Percentiles rank a stretch among this genome's conserved stretches.
phyloP scores from a whole-genome alignment of 53 echinoderm and acorn worm genomes.

The Patiria pectinifera region DNA sequence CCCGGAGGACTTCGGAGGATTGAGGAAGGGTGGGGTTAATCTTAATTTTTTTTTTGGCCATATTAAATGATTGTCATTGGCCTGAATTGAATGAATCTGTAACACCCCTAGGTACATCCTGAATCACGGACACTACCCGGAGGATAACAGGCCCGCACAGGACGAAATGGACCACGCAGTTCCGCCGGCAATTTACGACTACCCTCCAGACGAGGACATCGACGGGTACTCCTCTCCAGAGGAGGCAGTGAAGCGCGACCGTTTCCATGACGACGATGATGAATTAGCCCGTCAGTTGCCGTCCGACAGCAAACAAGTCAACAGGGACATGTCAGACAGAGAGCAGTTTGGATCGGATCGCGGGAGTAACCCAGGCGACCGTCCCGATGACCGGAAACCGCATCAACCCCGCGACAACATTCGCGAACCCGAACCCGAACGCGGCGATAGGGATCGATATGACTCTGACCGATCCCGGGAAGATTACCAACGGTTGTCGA shows the following conservation, averaged over 20 bases:
- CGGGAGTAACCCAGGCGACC: background rate
- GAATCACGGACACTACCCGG: background rate
- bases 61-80: no score
- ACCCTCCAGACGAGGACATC: constrained; percentile 38
- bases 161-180: background rate
- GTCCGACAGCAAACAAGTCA: constrained; percentile 28
- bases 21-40: no score
- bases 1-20: no score
- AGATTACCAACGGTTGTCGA: background rate
- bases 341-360: constrained; percentile 1
- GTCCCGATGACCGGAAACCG: background rate
- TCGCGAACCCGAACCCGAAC: background rate
- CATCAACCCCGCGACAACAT: background rate
- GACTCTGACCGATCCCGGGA: background rate
- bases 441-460: background rate
- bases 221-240: constrained; percentile 35
- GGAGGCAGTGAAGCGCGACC: constrained; percentile 5
- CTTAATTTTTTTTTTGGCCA: no score
- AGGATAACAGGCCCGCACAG: background rate
- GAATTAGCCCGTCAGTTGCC: background rate
- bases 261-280: constrained; percentile 29
- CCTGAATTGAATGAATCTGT: no score
- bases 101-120: background rate
- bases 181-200: constrained; percentile 38
- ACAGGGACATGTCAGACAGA: constrained; percentile 14